Conservation (phyloP, 2,113 vertebrate species). For the Pteruthius melanotis region DNA sequence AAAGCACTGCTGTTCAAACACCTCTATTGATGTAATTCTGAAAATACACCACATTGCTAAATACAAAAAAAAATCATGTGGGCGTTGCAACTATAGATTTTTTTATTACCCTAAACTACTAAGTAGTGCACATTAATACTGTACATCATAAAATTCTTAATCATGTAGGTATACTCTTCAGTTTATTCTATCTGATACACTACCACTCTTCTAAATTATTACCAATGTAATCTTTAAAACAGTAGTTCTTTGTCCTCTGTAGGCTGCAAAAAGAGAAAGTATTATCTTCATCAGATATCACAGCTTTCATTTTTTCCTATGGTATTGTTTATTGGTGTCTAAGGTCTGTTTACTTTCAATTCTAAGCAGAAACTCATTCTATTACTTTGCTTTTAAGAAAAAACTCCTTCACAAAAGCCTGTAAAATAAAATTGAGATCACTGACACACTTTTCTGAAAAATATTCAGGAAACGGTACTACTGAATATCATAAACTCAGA, state of each 20-base stretch:
- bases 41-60: neutral
- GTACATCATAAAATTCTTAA: neutral
- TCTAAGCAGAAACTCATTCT: neutral
- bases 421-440: neutral
- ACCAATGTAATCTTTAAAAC: neutral
- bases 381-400: neutral
- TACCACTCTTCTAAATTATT: neutral
- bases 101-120: neutral
- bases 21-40: neutral
- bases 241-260: neutral
- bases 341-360: neutral
- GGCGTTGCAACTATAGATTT: neutral
- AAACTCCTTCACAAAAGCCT: neutral
- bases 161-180: neutral
- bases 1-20: neutral
- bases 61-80: neutral
- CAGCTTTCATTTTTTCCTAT: neutral
- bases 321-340: neutral
- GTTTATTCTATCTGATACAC: neutral
- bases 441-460: neutral
- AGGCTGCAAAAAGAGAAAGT: neutral
- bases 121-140: neutral
- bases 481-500: neutral
- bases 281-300: neutral
- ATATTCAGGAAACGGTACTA: neutral